Evolutionary conservation across 30 jellyfish, hydroid and myxozoan species (phyloP).

Genomic region (Hydractinia symbiolongicarpus): DNA sequence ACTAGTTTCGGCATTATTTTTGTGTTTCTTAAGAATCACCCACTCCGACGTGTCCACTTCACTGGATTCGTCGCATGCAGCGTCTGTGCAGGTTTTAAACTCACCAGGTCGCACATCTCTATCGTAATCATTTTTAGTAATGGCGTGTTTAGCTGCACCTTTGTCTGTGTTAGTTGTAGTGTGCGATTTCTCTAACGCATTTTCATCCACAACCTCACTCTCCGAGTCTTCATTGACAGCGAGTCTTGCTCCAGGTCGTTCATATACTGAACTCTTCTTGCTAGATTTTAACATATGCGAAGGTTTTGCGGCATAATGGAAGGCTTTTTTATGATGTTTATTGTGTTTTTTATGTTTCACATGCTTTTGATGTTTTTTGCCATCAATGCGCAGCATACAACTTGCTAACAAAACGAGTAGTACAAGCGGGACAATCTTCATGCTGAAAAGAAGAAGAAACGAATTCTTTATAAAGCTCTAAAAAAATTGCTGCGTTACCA

Average conservation of each 20-base stretch:
- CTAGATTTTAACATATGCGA: no score
- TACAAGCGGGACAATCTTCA: no score
- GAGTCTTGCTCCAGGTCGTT: slow-evolving; percentile 4
- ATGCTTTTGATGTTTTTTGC: no score
- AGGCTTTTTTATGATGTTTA: no score
- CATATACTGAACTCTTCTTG: not conserved
- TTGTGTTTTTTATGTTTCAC: no score
- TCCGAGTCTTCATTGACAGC: not conserved
- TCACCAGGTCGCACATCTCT: not conserved
- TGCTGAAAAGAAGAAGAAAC: no score
- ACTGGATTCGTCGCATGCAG: slow-evolving; percentile 15
- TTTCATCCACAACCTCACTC: not conserved
- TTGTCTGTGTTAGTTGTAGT: not conserved
- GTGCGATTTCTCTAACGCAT: not conserved
- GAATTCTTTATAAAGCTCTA: no score
- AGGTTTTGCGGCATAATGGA: no score
- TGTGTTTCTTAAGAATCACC: not conserved
- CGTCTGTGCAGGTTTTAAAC: slow-evolving; percentile 13
- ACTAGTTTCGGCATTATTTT: not conserved
- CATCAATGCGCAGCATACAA: no score
- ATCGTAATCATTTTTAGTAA: not conserved
- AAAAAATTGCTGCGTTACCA: no score
- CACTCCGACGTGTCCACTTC: slow-evolving; percentile 5
- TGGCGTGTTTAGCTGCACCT: slow-evolving; percentile 15
- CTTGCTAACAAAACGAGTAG: no score